Base-by-base conservation (phyloP, 2,113 vertebrate genomes). In the Nicator chloris region DNA sequence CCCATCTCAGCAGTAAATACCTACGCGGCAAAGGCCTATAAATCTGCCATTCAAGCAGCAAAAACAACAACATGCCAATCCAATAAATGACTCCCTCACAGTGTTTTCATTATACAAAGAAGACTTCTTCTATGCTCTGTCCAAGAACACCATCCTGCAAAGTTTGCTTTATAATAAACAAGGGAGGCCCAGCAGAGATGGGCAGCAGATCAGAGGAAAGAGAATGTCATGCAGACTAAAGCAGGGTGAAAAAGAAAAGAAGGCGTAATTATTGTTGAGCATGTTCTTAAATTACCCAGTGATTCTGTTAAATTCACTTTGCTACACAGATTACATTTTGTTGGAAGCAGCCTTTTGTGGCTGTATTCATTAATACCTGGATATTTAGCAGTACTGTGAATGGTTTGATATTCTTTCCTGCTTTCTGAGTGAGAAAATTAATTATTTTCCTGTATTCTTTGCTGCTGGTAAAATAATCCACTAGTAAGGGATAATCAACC, bases 21-120 rank as follows among this genome's bases (percentile, higher is more conserved):
- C 75, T 79, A 64, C 7, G 6, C 4, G 35, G 75, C 37, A 80
- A 95, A 97, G 54, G 82, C 88, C 50, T 86, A 57, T 96, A 98
- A 98, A 97, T 97, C 96, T 97, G 95, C 93, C 96, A 78, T 94
- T 97, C 93, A 94, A 88, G 53, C 53, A 89, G 89, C 88, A 93
- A 96, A 97, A 97, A 78, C 86, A 95, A 35, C 82, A 91, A 90
- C 83, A 89, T 83, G 82, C 88, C 93, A 97, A 94, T 95, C 81
- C 95, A 97, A 91, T 89, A 91, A 97, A 95, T 82, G 31, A 97
- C 91, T 96, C 92, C 81, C 65, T 97, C 80, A 57, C 53, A 86
- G 63, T 84, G 79, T 76, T 95, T 97, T 96, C 92, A 86, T 96
- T 97, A 93, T 21, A 94, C 71, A 92, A 95, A 92, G 66, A 94